phyloP scores from a whole-genome alignment of 2,888 invertebrate species.

The Pollenia labialis region DNA sequence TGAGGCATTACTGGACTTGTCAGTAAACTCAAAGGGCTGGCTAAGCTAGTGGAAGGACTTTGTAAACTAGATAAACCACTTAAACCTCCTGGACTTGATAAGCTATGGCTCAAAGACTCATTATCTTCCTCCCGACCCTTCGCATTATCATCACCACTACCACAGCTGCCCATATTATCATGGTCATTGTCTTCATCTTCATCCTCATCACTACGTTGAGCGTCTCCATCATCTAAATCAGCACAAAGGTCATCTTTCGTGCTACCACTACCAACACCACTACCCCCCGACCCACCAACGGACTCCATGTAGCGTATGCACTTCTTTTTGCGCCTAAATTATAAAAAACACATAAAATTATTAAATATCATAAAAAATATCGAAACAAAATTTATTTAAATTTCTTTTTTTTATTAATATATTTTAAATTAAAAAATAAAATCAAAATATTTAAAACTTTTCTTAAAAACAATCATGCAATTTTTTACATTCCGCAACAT shows the following conservation, averaged over 20 bases:
- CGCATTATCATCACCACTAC: constrained; percentile 89
- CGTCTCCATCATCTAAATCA: constrained; percentile 85
- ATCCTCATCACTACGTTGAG: constrained; percentile 75
- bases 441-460: neutral
- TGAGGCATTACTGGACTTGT: constrained; percentile 86
- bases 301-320: constrained; percentile 98
- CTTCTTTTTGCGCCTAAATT: constrained; percentile 95
- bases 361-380: neutral
- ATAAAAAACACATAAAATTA: constrained; percentile 64
- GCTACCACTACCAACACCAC: constrained; percentile 85
- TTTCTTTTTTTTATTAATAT: neutral
- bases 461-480: constrained; percentile 41
- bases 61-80: constrained; percentile 88
- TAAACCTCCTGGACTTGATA: constrained; percentile 87
- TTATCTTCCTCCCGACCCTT: constrained; percentile 88
- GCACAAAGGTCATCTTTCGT: constrained; percentile 87
- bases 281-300: constrained; percentile 84
- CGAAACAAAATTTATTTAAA: constrained; percentile 14
- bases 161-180: constrained; percentile 91
- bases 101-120: constrained; percentile 87
- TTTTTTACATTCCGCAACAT: constrained; percentile 39
- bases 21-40: constrained; percentile 90
- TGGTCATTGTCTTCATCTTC: constrained; percentile 84
- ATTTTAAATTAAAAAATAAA: constrained; percentile 28
- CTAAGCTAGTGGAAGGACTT: constrained; percentile 89